Evolutionary conservation across 2,113 vertebrate genomes (phyloP).

Genomic region (Centropristis striata): DNA sequence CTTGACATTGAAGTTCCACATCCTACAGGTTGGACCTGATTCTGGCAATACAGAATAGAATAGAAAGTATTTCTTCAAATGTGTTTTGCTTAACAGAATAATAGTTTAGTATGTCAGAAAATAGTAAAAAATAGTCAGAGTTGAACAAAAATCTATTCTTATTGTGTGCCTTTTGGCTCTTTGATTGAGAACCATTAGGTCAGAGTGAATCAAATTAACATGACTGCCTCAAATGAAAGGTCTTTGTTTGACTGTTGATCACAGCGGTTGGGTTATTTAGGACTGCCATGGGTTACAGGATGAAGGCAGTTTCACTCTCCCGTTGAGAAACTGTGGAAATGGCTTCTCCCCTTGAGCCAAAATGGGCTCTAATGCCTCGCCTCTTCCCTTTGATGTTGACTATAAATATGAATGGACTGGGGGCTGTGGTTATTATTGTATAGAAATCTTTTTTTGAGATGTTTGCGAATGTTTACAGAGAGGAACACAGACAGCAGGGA

Average conservation of each 20-base stretch:
- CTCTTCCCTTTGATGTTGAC: constrained; percentile 74
- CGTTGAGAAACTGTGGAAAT: constrained; percentile 71
- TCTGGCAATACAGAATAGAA: background rate
- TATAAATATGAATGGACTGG: constrained; percentile 75
- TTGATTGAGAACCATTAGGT: constrained; percentile 72
- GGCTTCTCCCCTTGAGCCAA: constrained; percentile 72
- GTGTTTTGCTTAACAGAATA: too few species aligned
- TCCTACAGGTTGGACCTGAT: background rate
- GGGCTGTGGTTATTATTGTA: constrained; percentile 66
- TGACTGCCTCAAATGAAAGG: constrained; percentile 72
- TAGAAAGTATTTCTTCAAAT: background rate
- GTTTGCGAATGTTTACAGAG: constrained; percentile 60
- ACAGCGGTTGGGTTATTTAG: constrained; percentile 61
- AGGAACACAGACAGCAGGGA: constrained; percentile 54
- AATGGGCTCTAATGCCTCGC: constrained; percentile 68
- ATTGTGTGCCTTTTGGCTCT: constrained; percentile 49
- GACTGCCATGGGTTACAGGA: constrained; percentile 52
- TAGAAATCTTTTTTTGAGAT: constrained; percentile 61
- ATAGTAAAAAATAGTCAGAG: background rate
- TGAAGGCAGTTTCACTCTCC: constrained; percentile 50
- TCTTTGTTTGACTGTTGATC: constrained; percentile 73
- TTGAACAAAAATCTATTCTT: background rate
- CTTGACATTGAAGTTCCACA: background rate
- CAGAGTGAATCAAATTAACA: constrained; percentile 80
- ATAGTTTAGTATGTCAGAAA: background rate